Evolutionary conservation across 2,888 invertebrate genomes (phyloP), one percentile per base, ranked within the genome.

Genomic region (Thereva unica): DNA sequence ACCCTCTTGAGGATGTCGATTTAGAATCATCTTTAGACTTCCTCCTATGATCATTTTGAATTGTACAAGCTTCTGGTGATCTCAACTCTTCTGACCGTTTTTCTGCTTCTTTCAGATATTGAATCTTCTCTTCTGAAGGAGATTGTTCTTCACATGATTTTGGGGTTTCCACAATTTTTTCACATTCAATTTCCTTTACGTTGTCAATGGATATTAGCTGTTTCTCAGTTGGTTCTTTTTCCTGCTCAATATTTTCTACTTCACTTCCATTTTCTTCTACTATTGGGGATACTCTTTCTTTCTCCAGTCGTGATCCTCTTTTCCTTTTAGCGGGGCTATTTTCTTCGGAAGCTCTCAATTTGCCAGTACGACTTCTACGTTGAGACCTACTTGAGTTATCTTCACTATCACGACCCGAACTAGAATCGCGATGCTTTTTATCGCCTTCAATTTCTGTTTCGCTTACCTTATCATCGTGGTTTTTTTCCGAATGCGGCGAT

Each of bases 191-290:
- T 23, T 23, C 23, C 23, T 23, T 23, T 23, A 23, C 2, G 1
- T 23, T 23, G 23, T 23, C 23, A 23, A 23, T 23, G 23, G 23
- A 23, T 1, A 23, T 2, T 23, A 23, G 59, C 38, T 7, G 45
- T 73, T 7, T 23, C 64, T 8, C 23, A 23, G 75, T 74, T 37
- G 71, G 72, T n/a, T 68, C 64, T n/a, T 38, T 12, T 50, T 71
- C 72, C 10, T 38, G 5, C 45, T 68, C 49, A 52, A 9, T 65
- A 23, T 63, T 34, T 10, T 23, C n/a, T 3, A 34, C 59, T 10
- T 66, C 69, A 82, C 85, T 77, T 83, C 86, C 72, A 82, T 84
- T 74, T 83, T 84, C 74, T 83, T 83, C 69, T 75, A 78, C 52
- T 84, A 84, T 74, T 83, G 84, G 69, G 83, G 83, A 63, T 82